Conservation (phyloP, 1,140 invertebrate genomes). For the Physella acuta region DNA sequence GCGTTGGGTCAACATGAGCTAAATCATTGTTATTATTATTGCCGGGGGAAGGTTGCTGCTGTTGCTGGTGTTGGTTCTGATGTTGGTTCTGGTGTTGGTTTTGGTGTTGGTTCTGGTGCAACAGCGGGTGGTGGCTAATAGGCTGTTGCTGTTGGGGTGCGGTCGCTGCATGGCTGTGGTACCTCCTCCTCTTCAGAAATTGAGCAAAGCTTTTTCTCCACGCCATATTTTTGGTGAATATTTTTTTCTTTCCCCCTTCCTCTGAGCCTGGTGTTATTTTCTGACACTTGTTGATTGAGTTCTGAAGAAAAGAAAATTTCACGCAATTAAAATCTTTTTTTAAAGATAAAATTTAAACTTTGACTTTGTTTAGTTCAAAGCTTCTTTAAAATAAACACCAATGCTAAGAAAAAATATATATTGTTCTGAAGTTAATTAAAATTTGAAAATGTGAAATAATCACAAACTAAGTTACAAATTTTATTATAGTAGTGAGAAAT, state of each 20-base stretch:
- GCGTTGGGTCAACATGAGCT: conserved; percentile 12
- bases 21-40: conserved; percentile 32
- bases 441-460: no score
- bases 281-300: conserved; percentile 31
- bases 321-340: background rate
- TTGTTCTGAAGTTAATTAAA: no score
- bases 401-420: background rate
- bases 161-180: conserved; percentile 14
- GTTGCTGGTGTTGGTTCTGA: conserved; percentile 41
- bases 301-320: conserved; percentile 37
- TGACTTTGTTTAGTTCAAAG: no score
- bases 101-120: conserved; percentile 39
- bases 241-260: conserved; percentile 34
- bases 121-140: conserved; percentile 23
- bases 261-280: conserved; percentile 23
- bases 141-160: conserved; percentile 26
- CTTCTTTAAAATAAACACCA: no score
- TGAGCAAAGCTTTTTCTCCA: conserved; percentile 49
- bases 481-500: no score
- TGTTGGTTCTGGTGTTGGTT: conserved; percentile 30
- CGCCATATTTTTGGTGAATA: conserved; percentile 36
- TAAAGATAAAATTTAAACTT: conserved; percentile 12
- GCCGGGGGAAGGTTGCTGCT: conserved; percentile 26
- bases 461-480: no score
- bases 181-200: conserved; percentile 41